Conservation (phyloP, 2,113 vertebrate genomes). For the Larimichthys polyactis region DNA sequence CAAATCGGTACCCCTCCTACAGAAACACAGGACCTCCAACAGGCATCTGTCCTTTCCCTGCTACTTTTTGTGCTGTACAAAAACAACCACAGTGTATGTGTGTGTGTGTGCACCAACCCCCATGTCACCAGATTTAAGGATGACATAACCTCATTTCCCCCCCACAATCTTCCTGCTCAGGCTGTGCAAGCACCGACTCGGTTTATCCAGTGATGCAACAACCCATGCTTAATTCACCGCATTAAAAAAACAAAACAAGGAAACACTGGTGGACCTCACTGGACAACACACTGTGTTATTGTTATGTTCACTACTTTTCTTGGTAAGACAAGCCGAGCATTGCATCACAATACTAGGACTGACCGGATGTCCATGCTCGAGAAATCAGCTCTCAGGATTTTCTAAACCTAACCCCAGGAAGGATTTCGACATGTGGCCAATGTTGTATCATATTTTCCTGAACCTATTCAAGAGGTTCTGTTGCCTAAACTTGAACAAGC, state of each 20-base stretch:
- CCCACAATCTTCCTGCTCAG: background rate
- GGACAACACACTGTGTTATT: background rate
- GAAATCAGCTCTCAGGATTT: too few relatives aligned
- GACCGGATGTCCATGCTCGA: too few relatives aligned
- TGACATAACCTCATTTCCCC: background rate
- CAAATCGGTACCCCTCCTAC: background rate
- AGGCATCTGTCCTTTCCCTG: background rate
- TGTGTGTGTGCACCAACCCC: background rate
- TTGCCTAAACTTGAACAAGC: too few relatives aligned
- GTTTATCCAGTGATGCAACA: conserved; percentile 14
- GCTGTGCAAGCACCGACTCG: background rate
- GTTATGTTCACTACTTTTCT: too few relatives aligned
- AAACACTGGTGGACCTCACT: background rate
- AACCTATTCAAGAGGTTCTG: too few relatives aligned
- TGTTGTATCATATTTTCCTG: too few relatives aligned
- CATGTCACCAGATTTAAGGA: conserved; percentile 21
- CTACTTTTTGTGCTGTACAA: conserved; percentile 13
- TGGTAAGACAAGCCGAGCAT: too few relatives aligned
- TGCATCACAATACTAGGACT: too few relatives aligned
- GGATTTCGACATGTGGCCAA: too few relatives aligned
- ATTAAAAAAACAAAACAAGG: background rate
- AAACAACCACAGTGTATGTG: background rate
- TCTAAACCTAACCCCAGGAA: too few relatives aligned
- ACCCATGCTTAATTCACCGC: background rate
- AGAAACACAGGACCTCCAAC: background rate